A percentile compares a stretch with the other conserved stretches of the same genome.
These are phyloP conservation scores for Drosophila tanythrix DNA, from an alignment of 2,888 invertebrate genomes.

Conservation along the genomic window DNA sequence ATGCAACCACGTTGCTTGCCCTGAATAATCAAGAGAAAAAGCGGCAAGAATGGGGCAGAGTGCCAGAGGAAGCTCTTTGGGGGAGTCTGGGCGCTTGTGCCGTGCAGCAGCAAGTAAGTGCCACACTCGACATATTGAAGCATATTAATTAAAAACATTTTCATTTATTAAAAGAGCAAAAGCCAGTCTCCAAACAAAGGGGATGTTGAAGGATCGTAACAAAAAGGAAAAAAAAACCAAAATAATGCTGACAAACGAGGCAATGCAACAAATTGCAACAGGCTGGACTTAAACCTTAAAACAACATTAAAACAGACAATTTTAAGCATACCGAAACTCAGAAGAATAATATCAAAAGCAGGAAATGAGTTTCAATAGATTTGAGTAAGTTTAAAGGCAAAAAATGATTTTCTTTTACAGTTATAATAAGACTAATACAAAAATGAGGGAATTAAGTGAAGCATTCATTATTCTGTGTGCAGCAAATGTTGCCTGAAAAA, in stretches of 20 bases:
- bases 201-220: slow-evolving; percentile 1
- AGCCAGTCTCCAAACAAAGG: slow-evolving; percentile 26
- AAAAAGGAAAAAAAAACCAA: background rate
- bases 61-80: slow-evolving; percentile 8
- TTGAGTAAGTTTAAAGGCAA: background rate
- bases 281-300: slow-evolving; percentile 1
- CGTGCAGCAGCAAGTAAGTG: slow-evolving; percentile 44
- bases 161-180: slow-evolving; percentile 72
- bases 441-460: background rate
- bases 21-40: slow-evolving; percentile 28
- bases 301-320: background rate
- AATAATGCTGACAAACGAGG: slow-evolving; percentile 7
- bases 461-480: background rate
- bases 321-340: background rate
- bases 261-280: slow-evolving; percentile 16
- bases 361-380: background rate
- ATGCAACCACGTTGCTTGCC: slow-evolving; percentile 29
- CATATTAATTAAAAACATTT: slow-evolving; percentile 76
- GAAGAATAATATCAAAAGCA: background rate
- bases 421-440: background rate
- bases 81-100: slow-evolving; percentile 16
- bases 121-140: slow-evolving; percentile 76
- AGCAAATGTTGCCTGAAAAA: background rate
- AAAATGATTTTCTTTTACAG: background rate
- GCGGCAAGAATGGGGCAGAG: background rate